phyloP scores from a whole-genome alignment of 1,140 invertebrate species.

The Drosophila arawakana region DNA sequence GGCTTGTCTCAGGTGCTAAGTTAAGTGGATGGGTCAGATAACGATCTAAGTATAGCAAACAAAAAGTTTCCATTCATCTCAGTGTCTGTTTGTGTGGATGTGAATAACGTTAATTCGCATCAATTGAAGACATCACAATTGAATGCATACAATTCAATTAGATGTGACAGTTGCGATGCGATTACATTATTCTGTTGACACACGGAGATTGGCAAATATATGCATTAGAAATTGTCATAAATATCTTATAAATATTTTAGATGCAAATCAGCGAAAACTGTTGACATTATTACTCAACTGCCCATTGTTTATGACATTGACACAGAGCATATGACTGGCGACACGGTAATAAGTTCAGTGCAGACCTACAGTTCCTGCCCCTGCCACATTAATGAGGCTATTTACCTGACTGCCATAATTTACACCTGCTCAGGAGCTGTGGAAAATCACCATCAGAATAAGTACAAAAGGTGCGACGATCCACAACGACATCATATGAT shows the following conservation, averaged over 20 bases:
- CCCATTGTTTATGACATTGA: conserved; percentile 32
- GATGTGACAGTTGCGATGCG: conserved; percentile 17
- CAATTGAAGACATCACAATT: conserved; percentile 47
- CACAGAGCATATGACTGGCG: conserved; percentile 42
- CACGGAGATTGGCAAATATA: conserved; percentile 39
- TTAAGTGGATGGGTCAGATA: conserved; percentile 12
- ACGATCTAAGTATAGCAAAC: conserved; percentile 22
- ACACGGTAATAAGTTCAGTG: conserved; percentile 1
- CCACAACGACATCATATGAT: conserved; percentile 5
- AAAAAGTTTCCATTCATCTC: conserved; percentile 39
- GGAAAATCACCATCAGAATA: conserved; percentile 7
- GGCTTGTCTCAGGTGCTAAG: conserved; percentile 31
- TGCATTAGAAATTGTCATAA: conserved; percentile 30
- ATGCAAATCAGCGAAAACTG: conserved; percentile 1
- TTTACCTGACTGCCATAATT: conserved; percentile 7
- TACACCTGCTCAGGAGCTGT: conserved; percentile 5
- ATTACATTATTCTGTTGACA: conserved; percentile 7
- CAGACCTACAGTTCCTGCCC: not conserved
- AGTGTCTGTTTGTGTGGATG: conserved; percentile 10
- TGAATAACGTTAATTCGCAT: conserved; percentile 26
- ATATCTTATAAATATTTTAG: conserved; percentile 29
- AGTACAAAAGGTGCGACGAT: conserved; percentile 1
- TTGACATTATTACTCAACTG: conserved; percentile 17
- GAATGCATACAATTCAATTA: conserved; percentile 56
- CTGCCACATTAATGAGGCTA: not conserved